A percentile compares a stretch with the other conserved stretches of the same genome.
These are phyloP conservation scores for Alethe diademata DNA, from an alignment of 2,113 vertebrate genomes.

Conservation along the genomic window DNA sequence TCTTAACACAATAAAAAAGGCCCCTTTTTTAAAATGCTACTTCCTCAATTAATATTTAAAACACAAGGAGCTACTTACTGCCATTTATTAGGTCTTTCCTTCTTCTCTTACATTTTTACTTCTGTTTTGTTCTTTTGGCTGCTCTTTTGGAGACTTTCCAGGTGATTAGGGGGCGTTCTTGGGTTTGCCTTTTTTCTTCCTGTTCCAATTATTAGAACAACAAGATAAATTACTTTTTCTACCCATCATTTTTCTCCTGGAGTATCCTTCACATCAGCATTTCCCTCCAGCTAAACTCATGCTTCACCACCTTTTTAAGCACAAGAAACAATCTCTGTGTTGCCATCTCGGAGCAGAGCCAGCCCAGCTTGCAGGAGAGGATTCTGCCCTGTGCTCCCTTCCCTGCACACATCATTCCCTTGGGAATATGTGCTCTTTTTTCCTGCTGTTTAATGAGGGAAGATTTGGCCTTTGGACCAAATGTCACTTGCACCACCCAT, in stretches of 20 bases:
- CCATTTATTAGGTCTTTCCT: background rate
- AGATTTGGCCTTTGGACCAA: slow-evolving; percentile 6
- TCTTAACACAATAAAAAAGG: rapidly evolving
- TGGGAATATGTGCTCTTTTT: background rate
- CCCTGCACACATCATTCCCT: background rate
- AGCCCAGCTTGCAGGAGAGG: background rate
- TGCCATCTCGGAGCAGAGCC: background rate
- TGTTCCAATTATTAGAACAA: background rate
- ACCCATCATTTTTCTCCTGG: slow-evolving; percentile 22
- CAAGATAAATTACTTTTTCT: slow-evolving; percentile 32
- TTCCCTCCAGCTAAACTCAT: slow-evolving; percentile 18
- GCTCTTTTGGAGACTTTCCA: background rate
- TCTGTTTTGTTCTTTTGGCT: background rate
- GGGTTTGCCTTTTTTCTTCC: background rate
- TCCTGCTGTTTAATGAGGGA: background rate
- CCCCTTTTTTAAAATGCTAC: rapidly evolving
- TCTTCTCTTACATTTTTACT: background rate
- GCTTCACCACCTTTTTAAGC: slow-evolving; percentile 27
- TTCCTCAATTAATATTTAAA: background rate
- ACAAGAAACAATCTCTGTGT: background rate
- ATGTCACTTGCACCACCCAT: background rate
- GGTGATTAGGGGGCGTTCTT: background rate
- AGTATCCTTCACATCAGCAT: slow-evolving; percentile 14
- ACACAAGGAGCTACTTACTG: background rate
- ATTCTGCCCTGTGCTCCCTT: background rate